Base-by-base conservation (phyloP, 2,797 vertebrate species). In the Falco cherrug region DNA sequence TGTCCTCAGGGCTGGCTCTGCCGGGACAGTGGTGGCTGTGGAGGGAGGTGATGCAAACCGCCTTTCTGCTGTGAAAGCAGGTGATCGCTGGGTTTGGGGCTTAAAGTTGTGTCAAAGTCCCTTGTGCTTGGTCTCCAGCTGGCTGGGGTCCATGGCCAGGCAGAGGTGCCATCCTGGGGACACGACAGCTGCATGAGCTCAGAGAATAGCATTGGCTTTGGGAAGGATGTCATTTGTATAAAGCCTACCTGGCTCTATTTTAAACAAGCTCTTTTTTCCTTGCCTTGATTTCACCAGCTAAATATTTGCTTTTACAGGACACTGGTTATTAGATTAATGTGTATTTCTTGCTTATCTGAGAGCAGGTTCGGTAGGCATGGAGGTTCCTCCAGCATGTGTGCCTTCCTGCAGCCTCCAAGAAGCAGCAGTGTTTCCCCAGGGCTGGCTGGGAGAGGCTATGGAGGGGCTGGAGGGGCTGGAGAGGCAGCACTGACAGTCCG, bases 111-210 rank as follows among this genome's bases (percentile, higher is more conserved):
- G 26, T 16, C 2, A 3, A 64, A 41, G n/a, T 65, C 41, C 43
- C 31, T 53, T 33, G 11, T 18, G 43, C 33, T 77, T 0, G 0
- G 2, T 35, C n/a, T 64, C 20, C 54, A 17, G 18, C 4, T 26
- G 47, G 31, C 48, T 41, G 48, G 78, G 67, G 15, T 39, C 35
- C 26, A 7, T 1, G 10, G 26, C 51, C 50, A 77, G 90, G 48
- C 73, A 80, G 74, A 56, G 65, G 45, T 41, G 71, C 61, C 0
- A 0, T 26, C 57, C 33, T 71, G 43, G 59, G 69, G 53, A 54
- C 24, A 5, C 0, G 0, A 8, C 0, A 0, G 16, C 48, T 64
- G 47, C 10, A 1, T 3, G 37, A 70, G 47, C 54, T 89, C n/a
- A 26, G 85, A 43, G 26, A n/a, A 48, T 2, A 25, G 25, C 83